Base-by-base conservation (phyloP, 2,888 invertebrate species). In the Galerucella calmariensis region DNA sequence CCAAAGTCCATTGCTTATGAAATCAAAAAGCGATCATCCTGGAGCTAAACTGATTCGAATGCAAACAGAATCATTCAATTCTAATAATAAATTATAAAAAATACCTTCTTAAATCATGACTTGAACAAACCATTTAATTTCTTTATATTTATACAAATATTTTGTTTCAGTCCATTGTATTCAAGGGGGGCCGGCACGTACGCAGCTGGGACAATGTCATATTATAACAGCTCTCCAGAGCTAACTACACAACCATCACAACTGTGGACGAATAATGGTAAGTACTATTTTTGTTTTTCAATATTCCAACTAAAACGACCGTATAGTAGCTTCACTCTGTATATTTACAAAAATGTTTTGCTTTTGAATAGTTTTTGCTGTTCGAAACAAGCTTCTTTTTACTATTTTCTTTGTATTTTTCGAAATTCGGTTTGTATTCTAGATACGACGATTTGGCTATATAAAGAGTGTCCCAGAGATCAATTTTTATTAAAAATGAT, bases 261-360 rank as follows among this genome's bases (percentile, higher is more conserved):
- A 77, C 72, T 86, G 67, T 87, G 87, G 87, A 82, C 83, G 51
- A 87, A 86, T 81, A 81, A 85, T 76, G 86, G 87, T 87, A 79
- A 82, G 84, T 82, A 56, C 46, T 8, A 51, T n/a, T 51, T 16
- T 53, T 67, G 48, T 66, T 35, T 35, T 6, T 27, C 4, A 27
- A 27, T 27, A 27, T 27, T 27, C 27, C 35, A 14, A 63, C 27
- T 35, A 35, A 35, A 35, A 35, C 35, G 27, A 27, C 27, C 46
- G 1, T 46, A 2, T 46, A 12, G 12, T 6, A 11, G 46, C 10
- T 46, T 48, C 48, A 48, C 14, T 48, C 48, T 48, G 48, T 48
- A 48, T 48, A 48, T 48, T 46, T 12, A 46, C 35, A 35, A 12
- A 46, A 46, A 12, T 12, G 48, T 48, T 48, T 48, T 48, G 12